Evolutionary conservation across 2,113 vertebrate species (phyloP).

Genomic region (Lophochroa leadbeateri): DNA sequence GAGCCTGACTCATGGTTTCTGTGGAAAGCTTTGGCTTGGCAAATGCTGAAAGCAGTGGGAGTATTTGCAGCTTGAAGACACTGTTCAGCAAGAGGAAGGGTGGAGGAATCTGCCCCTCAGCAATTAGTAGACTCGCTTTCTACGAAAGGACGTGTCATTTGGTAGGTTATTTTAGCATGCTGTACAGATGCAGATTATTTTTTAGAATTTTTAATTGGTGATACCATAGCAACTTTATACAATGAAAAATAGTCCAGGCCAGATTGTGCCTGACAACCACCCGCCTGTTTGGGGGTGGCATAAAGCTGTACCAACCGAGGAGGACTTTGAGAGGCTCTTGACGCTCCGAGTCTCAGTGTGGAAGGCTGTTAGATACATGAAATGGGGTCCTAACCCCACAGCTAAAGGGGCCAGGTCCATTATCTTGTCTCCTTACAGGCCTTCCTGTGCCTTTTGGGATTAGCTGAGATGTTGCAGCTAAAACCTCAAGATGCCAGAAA

Average conservation of each 20-base stretch:
- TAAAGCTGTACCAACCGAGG: slow-evolving; percentile 39
- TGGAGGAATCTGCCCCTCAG: slow-evolving; percentile 69
- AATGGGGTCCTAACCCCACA: background rate
- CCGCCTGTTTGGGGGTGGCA: slow-evolving; percentile 64
- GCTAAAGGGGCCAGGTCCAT: background rate
- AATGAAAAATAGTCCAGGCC: slow-evolving; percentile 65
- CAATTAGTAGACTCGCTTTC: slow-evolving; percentile 70
- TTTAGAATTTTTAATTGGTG: slow-evolving; percentile 71
- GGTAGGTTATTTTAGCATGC: slow-evolving; percentile 70
- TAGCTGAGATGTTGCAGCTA: background rate
- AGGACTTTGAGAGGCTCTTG: slow-evolving; percentile 20
- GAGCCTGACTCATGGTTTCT: slow-evolving; percentile 66
- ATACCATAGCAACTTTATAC: slow-evolving; percentile 73
- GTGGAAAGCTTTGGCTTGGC: slow-evolving; percentile 57
- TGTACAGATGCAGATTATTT: slow-evolving; percentile 73
- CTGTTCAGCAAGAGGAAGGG: slow-evolving; percentile 54
- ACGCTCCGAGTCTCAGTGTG: background rate
- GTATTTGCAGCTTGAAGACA: slow-evolving; percentile 70
- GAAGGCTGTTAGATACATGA: background rate
- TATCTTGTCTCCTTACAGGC: background rate
- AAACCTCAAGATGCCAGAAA: background rate
- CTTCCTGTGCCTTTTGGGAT: background rate
- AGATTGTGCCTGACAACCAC: slow-evolving; percentile 70
- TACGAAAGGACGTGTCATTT: slow-evolving; percentile 70
- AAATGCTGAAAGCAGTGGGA: slow-evolving; percentile 64